Evolutionary conservation across 1,140 invertebrate species (phyloP), one percentile per base, ranked within the genome.

Genomic region (Leptopilina boulardi): DNA sequence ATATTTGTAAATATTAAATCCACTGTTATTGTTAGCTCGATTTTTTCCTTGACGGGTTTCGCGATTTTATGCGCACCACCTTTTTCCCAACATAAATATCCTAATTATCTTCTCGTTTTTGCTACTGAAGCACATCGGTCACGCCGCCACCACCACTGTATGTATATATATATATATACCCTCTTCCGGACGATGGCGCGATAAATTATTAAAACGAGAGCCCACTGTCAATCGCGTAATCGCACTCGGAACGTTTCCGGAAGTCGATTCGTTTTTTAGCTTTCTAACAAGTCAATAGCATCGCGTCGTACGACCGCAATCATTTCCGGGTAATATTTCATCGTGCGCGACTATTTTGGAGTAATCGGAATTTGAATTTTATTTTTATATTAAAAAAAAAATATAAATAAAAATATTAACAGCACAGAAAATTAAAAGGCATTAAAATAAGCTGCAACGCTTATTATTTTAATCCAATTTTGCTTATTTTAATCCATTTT

Each of bases 1-100:
- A 84, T 87, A 84, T 87, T 84, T 66, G 79, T 79, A 76, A 83
- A 83, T 84, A n/a, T n/a, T n/a, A n/a, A n/a, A n/a, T 84, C 84
- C 84, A 74, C 83, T 76, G 84, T 84, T 84, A 81, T 83, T 81
- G 81, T 79, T 79, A 82, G 77, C 82, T 77, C 78, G 34, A 0
- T 51, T 51, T n/a, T 51, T 21, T 19, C 3, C 21, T 56, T 21
- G 0, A 21, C 18, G 1, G 30, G 42, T 34, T 56, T n/a, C n/a
- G n/a, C n/a, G n/a, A n/a, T n/a, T n/a, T n/a, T n/a, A n/a, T n/a
- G n/a, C n/a, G 15, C 23, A 30, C 51, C 15, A 74, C 74, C 78
- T 77, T 80, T 77, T 77, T 81, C 78, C 80, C 5, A 38, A 38
- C 78, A 78, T 83, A 19, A 51, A 51, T 18, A 66, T 78, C 71